Conservation (phyloP, 2,797 vertebrate species). For the Lutra lutra region DNA sequence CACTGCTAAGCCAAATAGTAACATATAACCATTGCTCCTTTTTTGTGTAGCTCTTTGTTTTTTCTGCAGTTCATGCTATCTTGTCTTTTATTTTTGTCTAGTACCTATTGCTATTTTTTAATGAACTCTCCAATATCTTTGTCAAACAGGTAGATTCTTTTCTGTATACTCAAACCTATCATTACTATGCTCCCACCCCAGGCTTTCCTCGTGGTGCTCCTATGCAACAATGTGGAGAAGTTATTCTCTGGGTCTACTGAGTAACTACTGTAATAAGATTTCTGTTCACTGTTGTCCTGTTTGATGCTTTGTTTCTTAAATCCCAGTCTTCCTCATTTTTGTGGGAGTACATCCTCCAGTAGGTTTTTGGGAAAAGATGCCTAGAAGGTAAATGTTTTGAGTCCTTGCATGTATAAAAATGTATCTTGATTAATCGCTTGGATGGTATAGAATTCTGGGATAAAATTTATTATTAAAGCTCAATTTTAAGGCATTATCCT, state of each 20-base stretch:
- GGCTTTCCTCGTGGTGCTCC: background rate
- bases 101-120: background rate
- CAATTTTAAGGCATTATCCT: background rate
- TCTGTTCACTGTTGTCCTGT: background rate
- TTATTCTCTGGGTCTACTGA: background rate
- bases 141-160: background rate
- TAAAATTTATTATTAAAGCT: constrained; percentile 25
- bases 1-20: background rate
- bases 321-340: background rate
- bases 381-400: background rate
- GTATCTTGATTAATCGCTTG: background rate
- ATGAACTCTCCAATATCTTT: background rate
- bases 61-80: background rate
- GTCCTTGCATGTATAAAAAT: background rate
- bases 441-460: background rate
- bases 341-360: background rate
- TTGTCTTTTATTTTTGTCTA: constrained; percentile 41
- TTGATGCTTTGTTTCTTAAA: background rate
- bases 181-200: background rate
- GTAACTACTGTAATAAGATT: background rate
- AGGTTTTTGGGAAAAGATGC: background rate
- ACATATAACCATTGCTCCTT: background rate
- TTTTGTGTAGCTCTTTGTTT: constrained; percentile 17
- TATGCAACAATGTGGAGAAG: background rate
- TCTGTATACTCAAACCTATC: background rate